Conservation (phyloP, 2,888 invertebrate genomes). For the Agelastica alni region DNA sequence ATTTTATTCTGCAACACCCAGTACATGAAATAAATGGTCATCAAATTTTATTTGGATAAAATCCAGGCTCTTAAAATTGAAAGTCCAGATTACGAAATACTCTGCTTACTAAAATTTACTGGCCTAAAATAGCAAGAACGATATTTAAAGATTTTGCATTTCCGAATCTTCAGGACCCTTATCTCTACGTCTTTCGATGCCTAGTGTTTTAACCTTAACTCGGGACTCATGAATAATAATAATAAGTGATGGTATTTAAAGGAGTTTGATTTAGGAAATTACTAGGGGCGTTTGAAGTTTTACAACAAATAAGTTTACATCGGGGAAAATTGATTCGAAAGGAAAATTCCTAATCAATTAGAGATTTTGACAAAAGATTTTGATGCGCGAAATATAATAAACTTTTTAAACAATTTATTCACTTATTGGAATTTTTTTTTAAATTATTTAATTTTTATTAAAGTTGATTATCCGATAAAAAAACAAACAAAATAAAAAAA, state of each 20-base stretch:
- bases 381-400: no score
- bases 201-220: slow-evolving; percentile 12
- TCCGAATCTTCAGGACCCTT: slow-evolving; percentile 5
- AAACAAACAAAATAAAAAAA: no score
- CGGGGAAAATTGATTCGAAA: neutral
- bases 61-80: no score
- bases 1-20: no score
- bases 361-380: slow-evolving; percentile 1
- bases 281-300: neutral
- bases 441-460: no score
- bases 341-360: neutral
- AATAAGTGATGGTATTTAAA: slow-evolving; percentile 21
- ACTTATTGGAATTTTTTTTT: no score
- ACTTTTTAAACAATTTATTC: no score
- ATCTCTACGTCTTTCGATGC: slow-evolving; percentile 10
- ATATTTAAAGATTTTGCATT: slow-evolving; percentile 10
- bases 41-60: no score
- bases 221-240: slow-evolving; percentile 18
- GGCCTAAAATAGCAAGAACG: neutral
- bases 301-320: slow-evolving; percentile 9
- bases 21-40: no score
- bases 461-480: no score
- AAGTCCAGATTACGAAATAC: no score
- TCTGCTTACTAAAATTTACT: no score
- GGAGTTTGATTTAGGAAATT: slow-evolving; percentile 9